Evolutionary conservation across 2,797 vertebrate species (phyloP).

Genomic region (Carcharodon carcharias): DNA sequence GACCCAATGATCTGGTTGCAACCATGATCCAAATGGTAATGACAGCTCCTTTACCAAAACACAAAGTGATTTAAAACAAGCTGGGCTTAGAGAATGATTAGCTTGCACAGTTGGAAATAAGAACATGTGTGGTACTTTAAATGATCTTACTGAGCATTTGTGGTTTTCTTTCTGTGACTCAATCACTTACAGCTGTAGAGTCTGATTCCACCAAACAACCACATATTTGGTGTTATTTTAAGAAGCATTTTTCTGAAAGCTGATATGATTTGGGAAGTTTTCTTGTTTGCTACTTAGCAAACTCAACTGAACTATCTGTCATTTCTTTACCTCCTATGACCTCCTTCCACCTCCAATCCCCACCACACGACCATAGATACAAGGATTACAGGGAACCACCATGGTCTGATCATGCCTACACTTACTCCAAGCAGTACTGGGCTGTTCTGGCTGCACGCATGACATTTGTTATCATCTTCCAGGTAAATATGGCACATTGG

Average conservation of each 20-base stretch:
- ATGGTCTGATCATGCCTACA: constrained; percentile 76
- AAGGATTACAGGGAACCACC: constrained; percentile 97
- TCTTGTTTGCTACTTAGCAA: not conserved
- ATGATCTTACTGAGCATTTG: not conserved
- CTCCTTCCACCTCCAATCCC: not conserved
- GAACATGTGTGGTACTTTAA: not conserved
- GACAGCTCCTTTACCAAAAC: not conserved
- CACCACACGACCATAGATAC: constrained; percentile 62
- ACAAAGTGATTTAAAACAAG: not conserved
- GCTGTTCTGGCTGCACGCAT: constrained; percentile 81
- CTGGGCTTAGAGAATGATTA: not conserved
- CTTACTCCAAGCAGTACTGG: constrained; percentile 96
- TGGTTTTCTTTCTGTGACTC: not conserved
- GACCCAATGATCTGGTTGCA: not conserved
- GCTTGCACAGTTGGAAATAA: not conserved
- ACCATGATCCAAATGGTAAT: not conserved
- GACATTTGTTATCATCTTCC: constrained; percentile 93
- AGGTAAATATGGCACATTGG: constrained; percentile 61
- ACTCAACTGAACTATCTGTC: not conserved
- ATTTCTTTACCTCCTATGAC: not conserved
- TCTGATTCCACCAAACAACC: not conserved
- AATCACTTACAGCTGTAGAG: not conserved
- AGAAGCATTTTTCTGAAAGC: not conserved
- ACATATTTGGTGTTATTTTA: not conserved
- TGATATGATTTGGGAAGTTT: not conserved